Evolutionary conservation across 2,797 vertebrate genomes (phyloP).

Genomic region (Poeciliopsis presidionis): DNA sequence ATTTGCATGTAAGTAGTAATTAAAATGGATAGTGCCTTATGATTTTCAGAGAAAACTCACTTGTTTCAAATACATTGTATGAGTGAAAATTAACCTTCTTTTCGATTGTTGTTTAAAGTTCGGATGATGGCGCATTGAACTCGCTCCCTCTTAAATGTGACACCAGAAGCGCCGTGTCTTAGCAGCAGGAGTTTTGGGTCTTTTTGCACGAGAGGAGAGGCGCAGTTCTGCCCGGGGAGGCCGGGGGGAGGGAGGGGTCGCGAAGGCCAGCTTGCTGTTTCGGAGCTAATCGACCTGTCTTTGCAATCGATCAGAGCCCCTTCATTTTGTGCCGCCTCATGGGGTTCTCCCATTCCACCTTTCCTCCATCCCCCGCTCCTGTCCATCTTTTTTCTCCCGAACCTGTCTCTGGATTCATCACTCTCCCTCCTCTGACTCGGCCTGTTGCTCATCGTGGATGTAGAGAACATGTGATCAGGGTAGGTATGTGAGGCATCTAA

Average conservation of each 20-base stretch:
- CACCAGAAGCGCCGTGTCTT: background rate
- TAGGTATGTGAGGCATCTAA: background rate
- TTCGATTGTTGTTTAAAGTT: background rate
- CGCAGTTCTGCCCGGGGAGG: background rate
- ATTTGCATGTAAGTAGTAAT: background rate
- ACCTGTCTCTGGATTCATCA: background rate
- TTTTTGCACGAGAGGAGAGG: background rate
- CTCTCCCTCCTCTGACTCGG: conserved; percentile 6
- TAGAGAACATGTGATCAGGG: background rate
- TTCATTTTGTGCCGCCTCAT: conserved; percentile 42
- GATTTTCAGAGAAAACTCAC: background rate
- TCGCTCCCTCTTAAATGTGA: background rate
- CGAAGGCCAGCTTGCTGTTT: conserved; percentile 39
- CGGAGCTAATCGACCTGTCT: conserved; percentile 43
- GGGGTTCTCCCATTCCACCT: conserved; percentile 1
- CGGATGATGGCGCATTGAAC: background rate
- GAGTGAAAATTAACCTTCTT: background rate
- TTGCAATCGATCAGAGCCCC: conserved; percentile 28
- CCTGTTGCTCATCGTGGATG: conserved; percentile 1
- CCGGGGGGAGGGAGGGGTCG: too few relatives aligned
- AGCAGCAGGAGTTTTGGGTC: background rate
- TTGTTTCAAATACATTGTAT: background rate
- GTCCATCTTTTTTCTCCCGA: background rate
- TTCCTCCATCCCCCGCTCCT: background rate
- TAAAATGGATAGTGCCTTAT: too few relatives aligned